A percentile compares a stretch with the other conserved stretches of the same genome.
Evolutionary conservation across 1,140 invertebrate genomes (phyloP).

Genomic region (Conopomorpha cramerella): DNA sequence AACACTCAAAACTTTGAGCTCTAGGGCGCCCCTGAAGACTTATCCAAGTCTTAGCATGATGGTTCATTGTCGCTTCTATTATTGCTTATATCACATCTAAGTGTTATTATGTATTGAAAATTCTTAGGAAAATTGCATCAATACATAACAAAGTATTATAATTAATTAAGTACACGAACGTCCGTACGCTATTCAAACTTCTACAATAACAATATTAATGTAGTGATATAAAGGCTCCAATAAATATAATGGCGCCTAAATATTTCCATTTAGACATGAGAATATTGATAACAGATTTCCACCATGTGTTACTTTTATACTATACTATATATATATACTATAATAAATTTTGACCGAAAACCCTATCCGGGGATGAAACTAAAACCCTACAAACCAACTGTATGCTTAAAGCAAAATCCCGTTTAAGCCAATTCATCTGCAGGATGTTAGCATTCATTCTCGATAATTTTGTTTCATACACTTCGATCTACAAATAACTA

Average conservation of each 20-base stretch:
- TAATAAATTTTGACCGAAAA: too few species aligned
- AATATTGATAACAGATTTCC: slow-evolving; percentile 5
- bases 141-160: slow-evolving; percentile 43
- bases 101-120: slow-evolving; percentile 34
- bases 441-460: too few species aligned
- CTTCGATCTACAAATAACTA: not conserved
- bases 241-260: slow-evolving; percentile 34
- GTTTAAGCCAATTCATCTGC: too few species aligned
- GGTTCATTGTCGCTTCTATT: slow-evolving; percentile 39
- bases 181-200: slow-evolving; percentile 32
- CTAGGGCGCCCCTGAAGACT: too few species aligned
- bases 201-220: slow-evolving; percentile 16
- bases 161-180: slow-evolving; percentile 56
- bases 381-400: too few species aligned
- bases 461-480: slow-evolving; percentile 3
- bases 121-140: slow-evolving; percentile 37
- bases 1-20: slow-evolving; percentile 24
- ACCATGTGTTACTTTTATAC: too few species aligned
- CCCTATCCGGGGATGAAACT: too few species aligned
- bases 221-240: slow-evolving; percentile 15
- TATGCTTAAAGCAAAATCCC: too few species aligned
- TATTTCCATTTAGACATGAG: slow-evolving; percentile 2
- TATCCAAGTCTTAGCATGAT: slow-evolving; percentile 27
- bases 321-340: too few species aligned
- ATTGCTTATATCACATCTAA: slow-evolving; percentile 55